Percentiles rank a stretch among this genome's conserved stretches.
phyloP scores from a whole-genome alignment of 2,113 vertebrate genomes.

The Rattus rattus region DNA sequence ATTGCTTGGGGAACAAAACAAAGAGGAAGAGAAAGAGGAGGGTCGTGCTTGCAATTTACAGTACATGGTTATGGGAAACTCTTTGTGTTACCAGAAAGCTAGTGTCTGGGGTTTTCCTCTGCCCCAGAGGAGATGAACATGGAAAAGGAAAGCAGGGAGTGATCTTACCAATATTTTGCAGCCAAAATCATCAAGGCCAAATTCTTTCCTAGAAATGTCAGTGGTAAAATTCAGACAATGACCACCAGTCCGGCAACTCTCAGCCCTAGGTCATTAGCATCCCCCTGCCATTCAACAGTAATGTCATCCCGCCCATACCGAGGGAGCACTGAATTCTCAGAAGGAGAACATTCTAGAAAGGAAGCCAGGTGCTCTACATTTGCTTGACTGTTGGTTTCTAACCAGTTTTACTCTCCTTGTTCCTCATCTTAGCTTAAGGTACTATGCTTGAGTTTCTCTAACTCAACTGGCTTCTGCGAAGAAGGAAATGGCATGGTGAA shows the following conservation, averaged over 20 bases:
- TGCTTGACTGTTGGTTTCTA: not conserved
- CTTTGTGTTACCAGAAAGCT: constrained; percentile 81
- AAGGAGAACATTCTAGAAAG: constrained; percentile 12
- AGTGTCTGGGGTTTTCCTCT: constrained; percentile 81
- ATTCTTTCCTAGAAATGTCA: constrained; percentile 83
- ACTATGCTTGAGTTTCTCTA: constrained; percentile 9
- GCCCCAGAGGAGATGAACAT: constrained; percentile 72
- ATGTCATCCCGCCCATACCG: not conserved
- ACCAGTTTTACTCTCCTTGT: not conserved
- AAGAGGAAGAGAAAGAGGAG: constrained; percentile 82
- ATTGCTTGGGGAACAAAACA: constrained; percentile 82
- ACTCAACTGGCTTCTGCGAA: not conserved
- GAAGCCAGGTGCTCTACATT: not conserved
- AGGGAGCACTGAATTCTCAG: not conserved
- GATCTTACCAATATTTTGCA: constrained; percentile 71
- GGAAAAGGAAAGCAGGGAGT: constrained; percentile 41
- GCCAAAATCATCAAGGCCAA: constrained; percentile 75
- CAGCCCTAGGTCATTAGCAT: constrained; percentile 36
- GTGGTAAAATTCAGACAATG: constrained; percentile 67
- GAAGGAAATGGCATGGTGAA: not conserved
- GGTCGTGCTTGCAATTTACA: constrained; percentile 79
- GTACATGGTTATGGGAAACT: constrained; percentile 80
- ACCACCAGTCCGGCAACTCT: constrained; percentile 56
- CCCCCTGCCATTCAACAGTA: not conserved
- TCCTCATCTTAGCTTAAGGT: constrained; percentile 17